A percentile compares a stretch with the other conserved stretches of the same genome.
Conservation (phyloP, 2,113 vertebrate genomes). For the Rhynchomys soricoides region DNA sequence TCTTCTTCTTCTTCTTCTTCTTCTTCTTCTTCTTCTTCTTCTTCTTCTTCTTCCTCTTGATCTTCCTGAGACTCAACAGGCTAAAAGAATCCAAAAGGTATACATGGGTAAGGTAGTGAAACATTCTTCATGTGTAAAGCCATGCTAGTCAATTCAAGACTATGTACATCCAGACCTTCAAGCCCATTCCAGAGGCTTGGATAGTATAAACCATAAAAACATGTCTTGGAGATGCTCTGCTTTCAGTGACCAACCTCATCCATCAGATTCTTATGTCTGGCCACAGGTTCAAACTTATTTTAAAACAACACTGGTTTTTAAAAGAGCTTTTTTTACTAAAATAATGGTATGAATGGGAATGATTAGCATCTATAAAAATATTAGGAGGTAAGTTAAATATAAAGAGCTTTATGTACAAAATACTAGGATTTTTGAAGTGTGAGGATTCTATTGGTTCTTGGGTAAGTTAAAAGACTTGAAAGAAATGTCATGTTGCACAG, state of each 20-base stretch:
- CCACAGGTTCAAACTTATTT: not conserved
- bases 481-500: slow-evolving; percentile 29
- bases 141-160: not conserved
- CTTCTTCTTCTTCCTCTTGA: too few relatives aligned
- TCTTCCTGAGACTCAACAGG: not conserved
- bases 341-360: not conserved
- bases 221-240: not conserved
- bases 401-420: not conserved
- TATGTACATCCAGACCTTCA: not conserved
- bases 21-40: too few relatives aligned
- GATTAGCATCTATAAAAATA: not conserved
- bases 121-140: too few relatives aligned
- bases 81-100: not conserved
- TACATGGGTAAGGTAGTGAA: not conserved
- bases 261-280: not conserved
- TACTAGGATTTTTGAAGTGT: not conserved
- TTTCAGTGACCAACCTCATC: not conserved
- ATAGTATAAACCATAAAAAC: not conserved
- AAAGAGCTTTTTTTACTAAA: not conserved
- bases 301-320: not conserved
- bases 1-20: too few relatives aligned
- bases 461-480: slow-evolving; percentile 61
- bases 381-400: not conserved
- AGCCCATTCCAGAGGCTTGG: not conserved
- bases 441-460: not conserved